Base-by-base conservation (phyloP, 2,113 vertebrate species). In the Seriola aureovittata region DNA sequence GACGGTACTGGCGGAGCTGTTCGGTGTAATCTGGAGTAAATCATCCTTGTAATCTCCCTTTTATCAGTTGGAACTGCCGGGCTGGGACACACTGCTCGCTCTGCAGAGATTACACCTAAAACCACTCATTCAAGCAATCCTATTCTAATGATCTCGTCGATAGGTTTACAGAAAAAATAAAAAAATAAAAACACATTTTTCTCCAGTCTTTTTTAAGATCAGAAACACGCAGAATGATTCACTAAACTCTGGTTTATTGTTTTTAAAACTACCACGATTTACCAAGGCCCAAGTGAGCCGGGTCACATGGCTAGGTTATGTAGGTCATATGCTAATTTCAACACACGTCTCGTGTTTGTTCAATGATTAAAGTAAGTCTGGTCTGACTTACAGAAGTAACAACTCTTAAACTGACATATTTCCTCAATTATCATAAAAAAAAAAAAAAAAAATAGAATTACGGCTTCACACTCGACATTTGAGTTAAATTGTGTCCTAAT, bases 21-120 rank as follows among this genome's bases (percentile, higher is more conserved):
- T 72, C 46, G 13, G 14, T 68, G 36, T 89, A 94, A 93, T 94
- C 92, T 88, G 82, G 54, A 36, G 78, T 70, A 92, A 92, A 90
- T 88, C 85, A 87, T 84, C 68, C 85, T 65, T 75, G 67, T 92
- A 93, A 94, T 95, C 92, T 93, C 90, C 91, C 82, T 91, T 93
- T 92, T 91, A 91, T 90, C 84, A 91, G 71, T 55, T 32, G 80
- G 83, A 87, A 87, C 63, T 72, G 75, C 55, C 5, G 13, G 72
- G 63, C 38, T 40, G 59, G 85, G 66, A 85, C 83, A 84, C 46
- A 36, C 52, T 55, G 66, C 83, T 67, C 8, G 32, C 77, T 86
- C 78, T 67, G 64, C 57, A 75, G 77, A 87, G 89, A 91, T 93
- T 91, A 93, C 59, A 64, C 67, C 54, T 60, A 70, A 84, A 88